Evolutionary conservation across 2,113 vertebrate genomes (phyloP).

Genomic region (Tachysurus vachellii): DNA sequence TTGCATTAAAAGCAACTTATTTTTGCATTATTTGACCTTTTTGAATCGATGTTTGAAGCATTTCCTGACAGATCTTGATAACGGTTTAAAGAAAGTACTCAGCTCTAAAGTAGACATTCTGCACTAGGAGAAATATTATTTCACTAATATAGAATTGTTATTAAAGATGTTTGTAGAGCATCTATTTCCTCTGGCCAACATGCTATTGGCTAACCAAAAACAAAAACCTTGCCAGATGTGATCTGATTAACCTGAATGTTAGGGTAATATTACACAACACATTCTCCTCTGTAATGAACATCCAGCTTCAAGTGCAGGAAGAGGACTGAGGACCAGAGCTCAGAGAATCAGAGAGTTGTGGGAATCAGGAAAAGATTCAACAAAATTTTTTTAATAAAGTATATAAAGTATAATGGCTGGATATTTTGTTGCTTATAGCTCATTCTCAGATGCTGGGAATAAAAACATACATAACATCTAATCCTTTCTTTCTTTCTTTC

Average conservation of each 20-base stretch:
- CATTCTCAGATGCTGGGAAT: not conserved
- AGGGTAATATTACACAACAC: constrained; percentile 19
- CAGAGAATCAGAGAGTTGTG: constrained; percentile 9
- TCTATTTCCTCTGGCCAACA: not conserved
- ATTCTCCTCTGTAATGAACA: constrained; percentile 20
- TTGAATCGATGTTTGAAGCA: not conserved
- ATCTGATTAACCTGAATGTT: constrained; percentile 27
- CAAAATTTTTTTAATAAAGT: not conserved
- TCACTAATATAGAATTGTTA: constrained; percentile 30
- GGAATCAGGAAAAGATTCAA: not conserved
- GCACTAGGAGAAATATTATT: not conserved
- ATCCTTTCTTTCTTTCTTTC: not conserved
- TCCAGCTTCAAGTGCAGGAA: constrained; percentile 8
- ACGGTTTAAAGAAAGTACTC: not conserved
- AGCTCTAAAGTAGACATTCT: not conserved
- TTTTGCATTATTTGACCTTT: constrained; percentile 1
- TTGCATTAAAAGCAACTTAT: not conserved
- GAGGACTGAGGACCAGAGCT: constrained; percentile 13
- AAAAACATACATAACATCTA: not conserved
- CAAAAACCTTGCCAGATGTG: not conserved
- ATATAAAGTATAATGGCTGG: constrained; percentile 1
- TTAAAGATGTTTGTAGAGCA: constrained; percentile 38
- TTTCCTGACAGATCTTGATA: not conserved
- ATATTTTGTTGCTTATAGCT: constrained; percentile 12
- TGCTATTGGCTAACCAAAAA: not conserved